phyloP scores from a whole-genome alignment of 2,888 invertebrate species.

The Sinopyrophorus schimmeli region DNA sequence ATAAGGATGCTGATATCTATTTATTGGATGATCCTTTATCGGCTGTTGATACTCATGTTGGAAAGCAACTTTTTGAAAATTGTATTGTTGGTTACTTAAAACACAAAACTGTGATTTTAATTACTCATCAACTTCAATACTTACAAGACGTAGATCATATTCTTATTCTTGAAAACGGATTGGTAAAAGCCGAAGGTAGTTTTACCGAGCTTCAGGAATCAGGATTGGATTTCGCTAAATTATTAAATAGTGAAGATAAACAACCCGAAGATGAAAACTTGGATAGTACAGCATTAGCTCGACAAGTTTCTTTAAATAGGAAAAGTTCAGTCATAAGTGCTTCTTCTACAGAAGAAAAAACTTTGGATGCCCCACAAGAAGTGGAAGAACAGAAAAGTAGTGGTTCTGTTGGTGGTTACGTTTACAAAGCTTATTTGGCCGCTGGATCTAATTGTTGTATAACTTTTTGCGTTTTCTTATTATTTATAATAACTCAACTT shows the following conservation, averaged over 20 bases:
- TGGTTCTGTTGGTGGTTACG: conserved; percentile 59
- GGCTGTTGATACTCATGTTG: conserved; percentile 73
- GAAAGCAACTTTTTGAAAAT: conserved; percentile 69
- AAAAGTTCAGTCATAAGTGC: conserved; percentile 61
- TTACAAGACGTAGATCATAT: conserved; percentile 62
- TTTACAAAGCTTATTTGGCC: conserved; percentile 72
- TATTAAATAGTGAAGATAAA: conserved; percentile 33
- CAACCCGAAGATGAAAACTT: not conserved
- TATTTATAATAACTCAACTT: conserved; percentile 69
- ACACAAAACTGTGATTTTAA: conserved; percentile 73
- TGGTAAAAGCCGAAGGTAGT: conserved; percentile 62
- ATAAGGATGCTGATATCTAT: conserved; percentile 73
- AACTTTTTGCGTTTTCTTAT: conserved; percentile 62
- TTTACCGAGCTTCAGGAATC: conserved; percentile 65
- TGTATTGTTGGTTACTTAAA: conserved; percentile 65
- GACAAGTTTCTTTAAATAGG: conserved; percentile 39
- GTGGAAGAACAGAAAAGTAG: conserved; percentile 63
- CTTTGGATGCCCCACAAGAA: conserved; percentile 47
- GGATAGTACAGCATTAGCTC: not conserved
- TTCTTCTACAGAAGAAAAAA: conserved; percentile 53
- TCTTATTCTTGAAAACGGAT: conserved; percentile 59
- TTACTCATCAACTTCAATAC: conserved; percentile 86
- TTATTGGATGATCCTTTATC: conserved; percentile 76
- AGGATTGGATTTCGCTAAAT: conserved; percentile 72
- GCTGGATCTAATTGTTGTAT: conserved; percentile 71